phyloP scores from a whole-genome alignment of 2,888 invertebrate species.

The Phasia obesa region DNA sequence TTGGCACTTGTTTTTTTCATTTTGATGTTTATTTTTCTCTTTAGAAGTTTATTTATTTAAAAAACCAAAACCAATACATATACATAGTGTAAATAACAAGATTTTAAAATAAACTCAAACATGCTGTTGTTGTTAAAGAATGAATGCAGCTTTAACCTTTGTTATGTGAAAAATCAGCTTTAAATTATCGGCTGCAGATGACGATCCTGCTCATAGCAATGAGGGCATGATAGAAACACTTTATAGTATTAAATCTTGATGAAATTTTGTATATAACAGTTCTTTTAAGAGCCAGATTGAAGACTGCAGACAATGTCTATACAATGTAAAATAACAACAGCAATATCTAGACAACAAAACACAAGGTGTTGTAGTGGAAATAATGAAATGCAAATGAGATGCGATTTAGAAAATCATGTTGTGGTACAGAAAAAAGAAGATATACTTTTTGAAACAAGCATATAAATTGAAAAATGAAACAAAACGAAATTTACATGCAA shows the following conservation, averaged over 20 bases:
- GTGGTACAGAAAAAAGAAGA: slow-evolving; percentile 68
- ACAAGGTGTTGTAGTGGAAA: slow-evolving; percentile 74
- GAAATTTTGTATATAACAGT: slow-evolving; percentile 45
- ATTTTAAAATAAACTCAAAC: background rate
- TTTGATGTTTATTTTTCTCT: too few species aligned
- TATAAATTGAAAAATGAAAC: slow-evolving; percentile 8
- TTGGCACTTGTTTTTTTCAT: too few species aligned
- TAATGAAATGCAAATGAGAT: slow-evolving; percentile 81
- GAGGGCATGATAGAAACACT: slow-evolving; percentile 12
- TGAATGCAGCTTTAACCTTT: slow-evolving; percentile 16
- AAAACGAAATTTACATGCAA: background rate
- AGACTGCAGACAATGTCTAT: slow-evolving; percentile 33
- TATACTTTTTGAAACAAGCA: slow-evolving; percentile 56
- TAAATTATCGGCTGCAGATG: slow-evolving; percentile 45
- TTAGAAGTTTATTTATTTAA: too few species aligned
- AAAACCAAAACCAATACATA: too few species aligned
- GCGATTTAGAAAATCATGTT: slow-evolving; percentile 77
- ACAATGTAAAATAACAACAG: slow-evolving; percentile 28
- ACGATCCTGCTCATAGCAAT: slow-evolving; percentile 8
- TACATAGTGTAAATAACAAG: background rate
- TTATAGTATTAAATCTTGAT: slow-evolving; percentile 42
- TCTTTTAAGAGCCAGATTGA: slow-evolving; percentile 43
- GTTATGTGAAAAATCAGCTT: slow-evolving; percentile 49
- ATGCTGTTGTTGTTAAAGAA: slow-evolving; percentile 16
- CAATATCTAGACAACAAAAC: slow-evolving; percentile 4